Evolutionary conservation across 2,113 vertebrate species (phyloP).

Genomic region (Hippolais icterina): DNA sequence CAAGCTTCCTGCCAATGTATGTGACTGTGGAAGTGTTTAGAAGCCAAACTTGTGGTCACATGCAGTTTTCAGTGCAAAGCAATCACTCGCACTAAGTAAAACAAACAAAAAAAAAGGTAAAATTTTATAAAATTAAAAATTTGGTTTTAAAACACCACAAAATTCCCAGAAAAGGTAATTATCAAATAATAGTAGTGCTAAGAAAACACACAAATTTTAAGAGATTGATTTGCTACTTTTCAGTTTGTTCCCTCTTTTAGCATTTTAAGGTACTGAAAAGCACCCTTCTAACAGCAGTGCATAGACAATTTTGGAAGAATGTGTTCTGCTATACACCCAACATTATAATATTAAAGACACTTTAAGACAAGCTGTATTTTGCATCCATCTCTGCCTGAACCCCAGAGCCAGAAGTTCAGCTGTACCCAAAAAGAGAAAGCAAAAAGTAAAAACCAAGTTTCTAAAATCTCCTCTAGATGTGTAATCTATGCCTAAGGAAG

Average conservation of each 20-base stretch:
- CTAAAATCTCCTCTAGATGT: neutral
- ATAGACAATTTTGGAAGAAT: neutral
- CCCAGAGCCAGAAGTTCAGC: neutral
- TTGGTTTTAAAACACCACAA: neutral
- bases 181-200: neutral
- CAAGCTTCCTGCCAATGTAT: neutral
- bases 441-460: neutral
- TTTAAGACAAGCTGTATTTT: neutral
- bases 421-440: neutral
- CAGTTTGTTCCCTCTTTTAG: neutral
- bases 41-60: neutral
- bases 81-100: neutral
- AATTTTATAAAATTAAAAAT: neutral
- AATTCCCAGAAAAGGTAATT: neutral
- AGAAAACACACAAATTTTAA: neutral
- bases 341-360: neutral
- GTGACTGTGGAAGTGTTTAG: neutral
- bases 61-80: neutral
- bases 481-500: neutral
- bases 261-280: neutral
- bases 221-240: neutral
- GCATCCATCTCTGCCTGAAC: neutral
- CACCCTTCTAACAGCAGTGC: neutral
- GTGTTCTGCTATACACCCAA: neutral
- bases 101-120: neutral